Percentiles rank a stretch among this genome's conserved stretches.
Evolutionary conservation across 2,888 invertebrate species (phyloP).

Genomic region (Eueremaeus valkanovi): DNA sequence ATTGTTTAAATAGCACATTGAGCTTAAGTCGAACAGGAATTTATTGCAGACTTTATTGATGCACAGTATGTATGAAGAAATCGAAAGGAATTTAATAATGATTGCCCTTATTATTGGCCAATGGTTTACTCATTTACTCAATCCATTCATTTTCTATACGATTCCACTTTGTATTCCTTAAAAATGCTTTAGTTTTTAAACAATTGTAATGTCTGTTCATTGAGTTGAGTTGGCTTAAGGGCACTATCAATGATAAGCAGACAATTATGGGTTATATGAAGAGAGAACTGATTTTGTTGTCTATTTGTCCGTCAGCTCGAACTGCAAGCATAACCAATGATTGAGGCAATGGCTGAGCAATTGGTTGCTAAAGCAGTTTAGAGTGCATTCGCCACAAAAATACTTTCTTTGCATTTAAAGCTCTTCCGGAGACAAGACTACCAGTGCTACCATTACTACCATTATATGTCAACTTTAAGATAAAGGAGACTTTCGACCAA

Average conservation of each 20-base stretch:
- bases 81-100: neutral
- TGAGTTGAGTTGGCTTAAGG: neutral
- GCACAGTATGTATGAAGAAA: neutral
- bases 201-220: neutral
- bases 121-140: no score
- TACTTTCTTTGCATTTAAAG: neutral
- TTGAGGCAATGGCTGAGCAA: neutral
- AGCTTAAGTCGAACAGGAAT: no score
- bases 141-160: no score
- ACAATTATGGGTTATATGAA: constrained; percentile 9
- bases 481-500: neutral
- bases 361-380: neutral
- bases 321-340: neutral
- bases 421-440: constrained; percentile 19
- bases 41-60: no score
- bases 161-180: no score
- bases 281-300: neutral
- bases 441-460: no score
- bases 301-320: constrained; percentile 1
- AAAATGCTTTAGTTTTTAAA: no score
- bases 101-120: neutral
- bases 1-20: no score
- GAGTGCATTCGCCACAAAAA: no score
- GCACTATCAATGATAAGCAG: neutral
- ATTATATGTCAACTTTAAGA: neutral